Percentiles rank a stretch among this genome's conserved stretches.
Conservation (phyloP, 2,113 vertebrate species). For the Sorex araneus region DNA sequence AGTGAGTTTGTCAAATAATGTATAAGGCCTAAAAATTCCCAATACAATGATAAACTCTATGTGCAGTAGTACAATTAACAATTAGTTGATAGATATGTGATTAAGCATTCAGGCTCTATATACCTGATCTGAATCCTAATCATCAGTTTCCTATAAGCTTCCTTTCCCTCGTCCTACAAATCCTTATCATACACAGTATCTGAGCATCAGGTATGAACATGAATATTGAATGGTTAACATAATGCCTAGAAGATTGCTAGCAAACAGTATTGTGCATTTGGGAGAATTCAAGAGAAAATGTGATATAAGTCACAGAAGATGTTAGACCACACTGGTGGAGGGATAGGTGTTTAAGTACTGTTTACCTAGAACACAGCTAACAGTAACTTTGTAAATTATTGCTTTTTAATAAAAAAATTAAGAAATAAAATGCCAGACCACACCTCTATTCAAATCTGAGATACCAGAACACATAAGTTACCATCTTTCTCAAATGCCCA, state of each 20-base stretch:
- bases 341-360: too few species aligned
- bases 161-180: background rate
- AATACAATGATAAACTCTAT: background rate
- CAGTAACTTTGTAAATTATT: too few species aligned
- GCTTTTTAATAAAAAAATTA: too few species aligned
- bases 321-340: too few species aligned
- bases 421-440: too few species aligned
- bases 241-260: background rate
- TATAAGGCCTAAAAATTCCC: background rate
- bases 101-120: background rate
- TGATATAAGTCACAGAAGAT: background rate
- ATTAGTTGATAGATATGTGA: background rate
- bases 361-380: too few species aligned
- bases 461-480: background rate
- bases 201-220: background rate
- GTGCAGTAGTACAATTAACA: background rate
- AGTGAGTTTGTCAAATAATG: background rate
- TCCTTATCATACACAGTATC: background rate
- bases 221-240: background rate
- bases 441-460: background rate
- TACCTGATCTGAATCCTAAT: background rate
- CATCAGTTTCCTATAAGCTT: background rate
- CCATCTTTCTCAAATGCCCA: background rate
- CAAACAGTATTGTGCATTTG: background rate
- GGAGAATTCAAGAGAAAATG: constrained; percentile 35